Evolutionary conservation across 1,140 invertebrate genomes (phyloP).

Genomic region (Eriocheir sinensis): DNA sequence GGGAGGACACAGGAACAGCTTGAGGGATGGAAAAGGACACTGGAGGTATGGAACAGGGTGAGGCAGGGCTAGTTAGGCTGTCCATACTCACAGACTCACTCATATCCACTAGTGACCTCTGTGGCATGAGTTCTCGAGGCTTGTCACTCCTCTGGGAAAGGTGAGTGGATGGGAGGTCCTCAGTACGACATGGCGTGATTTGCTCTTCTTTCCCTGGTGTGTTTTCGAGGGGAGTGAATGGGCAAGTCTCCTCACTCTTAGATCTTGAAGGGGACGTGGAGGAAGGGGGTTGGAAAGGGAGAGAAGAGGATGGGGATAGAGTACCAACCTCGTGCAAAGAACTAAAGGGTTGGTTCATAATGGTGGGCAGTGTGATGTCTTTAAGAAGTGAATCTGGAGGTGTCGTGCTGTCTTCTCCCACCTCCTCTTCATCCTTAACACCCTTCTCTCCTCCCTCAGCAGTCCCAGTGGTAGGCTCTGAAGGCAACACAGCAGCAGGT

Average conservation of each 20-base stretch:
- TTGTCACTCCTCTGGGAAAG: neutral
- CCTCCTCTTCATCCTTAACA: neutral
- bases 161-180: neutral
- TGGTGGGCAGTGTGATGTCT: neutral
- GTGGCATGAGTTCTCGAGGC: neutral
- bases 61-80: neutral
- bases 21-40: neutral
- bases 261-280: neutral
- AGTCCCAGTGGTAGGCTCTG: too few species aligned
- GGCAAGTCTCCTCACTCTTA: neutral
- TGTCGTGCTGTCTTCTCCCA: neutral
- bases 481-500: neutral
- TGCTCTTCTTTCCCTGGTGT: neutral
- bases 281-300: neutral
- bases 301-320: neutral
- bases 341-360: neutral
- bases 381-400: neutral
- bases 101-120: too few species aligned
- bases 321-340: neutral
- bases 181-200: neutral
- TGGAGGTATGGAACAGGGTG: neutral
- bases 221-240: neutral
- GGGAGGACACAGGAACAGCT: neutral
- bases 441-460: too few species aligned
- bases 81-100: neutral